Percentiles rank a stretch among this genome's conserved stretches.
Evolutionary conservation across 2,888 invertebrate genomes (phyloP).

Genomic region (Aleiodes alternator): DNA sequence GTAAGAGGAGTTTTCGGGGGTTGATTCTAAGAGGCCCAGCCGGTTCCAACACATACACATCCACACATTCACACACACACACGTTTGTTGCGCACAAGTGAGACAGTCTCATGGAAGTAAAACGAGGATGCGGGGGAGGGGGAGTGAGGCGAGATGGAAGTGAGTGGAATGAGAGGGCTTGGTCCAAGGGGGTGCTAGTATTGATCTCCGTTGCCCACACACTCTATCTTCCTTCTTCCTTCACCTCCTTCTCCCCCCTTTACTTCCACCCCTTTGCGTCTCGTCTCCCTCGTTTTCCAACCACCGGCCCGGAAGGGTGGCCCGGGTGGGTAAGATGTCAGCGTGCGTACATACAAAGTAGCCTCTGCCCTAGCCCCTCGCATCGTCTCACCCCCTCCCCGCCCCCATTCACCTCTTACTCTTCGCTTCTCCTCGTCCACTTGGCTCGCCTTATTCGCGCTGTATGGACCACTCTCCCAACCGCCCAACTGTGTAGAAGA

Average conservation of each 20-base stretch:
- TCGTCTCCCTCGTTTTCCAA: constrained; percentile 48
- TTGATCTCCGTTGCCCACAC: constrained; percentile 72
- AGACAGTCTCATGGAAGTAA: constrained; percentile 53
- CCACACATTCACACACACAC: constrained; percentile 61
- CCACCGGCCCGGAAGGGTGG: constrained; percentile 64
- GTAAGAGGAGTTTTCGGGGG: constrained; percentile 58
- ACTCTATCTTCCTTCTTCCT: constrained; percentile 47
- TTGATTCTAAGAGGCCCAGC: constrained; percentile 74
- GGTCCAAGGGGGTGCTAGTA: constrained; percentile 73
- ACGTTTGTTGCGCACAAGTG: constrained; percentile 49
- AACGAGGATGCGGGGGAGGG: constrained; percentile 46
- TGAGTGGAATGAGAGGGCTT: constrained; percentile 65
- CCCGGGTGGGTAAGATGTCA: constrained; percentile 72
- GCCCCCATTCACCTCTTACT: constrained; percentile 32
- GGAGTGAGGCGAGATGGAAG: constrained; percentile 34
- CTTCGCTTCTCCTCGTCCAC: constrained; percentile 38
- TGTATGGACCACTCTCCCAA: constrained; percentile 20
- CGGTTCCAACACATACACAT: constrained; percentile 61
- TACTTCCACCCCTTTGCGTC: constrained; percentile 8
- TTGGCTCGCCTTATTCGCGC: constrained; percentile 39
- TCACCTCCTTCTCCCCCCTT: constrained; percentile 45
- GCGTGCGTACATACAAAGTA: constrained; percentile 75
- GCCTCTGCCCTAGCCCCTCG: constrained; percentile 61
- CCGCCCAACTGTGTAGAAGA: constrained; percentile 4
- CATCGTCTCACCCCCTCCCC: constrained; percentile 27